phyloP scores from a whole-genome alignment of 2,113 vertebrate species.

The Stomatorhinus ivindoensis region DNA sequence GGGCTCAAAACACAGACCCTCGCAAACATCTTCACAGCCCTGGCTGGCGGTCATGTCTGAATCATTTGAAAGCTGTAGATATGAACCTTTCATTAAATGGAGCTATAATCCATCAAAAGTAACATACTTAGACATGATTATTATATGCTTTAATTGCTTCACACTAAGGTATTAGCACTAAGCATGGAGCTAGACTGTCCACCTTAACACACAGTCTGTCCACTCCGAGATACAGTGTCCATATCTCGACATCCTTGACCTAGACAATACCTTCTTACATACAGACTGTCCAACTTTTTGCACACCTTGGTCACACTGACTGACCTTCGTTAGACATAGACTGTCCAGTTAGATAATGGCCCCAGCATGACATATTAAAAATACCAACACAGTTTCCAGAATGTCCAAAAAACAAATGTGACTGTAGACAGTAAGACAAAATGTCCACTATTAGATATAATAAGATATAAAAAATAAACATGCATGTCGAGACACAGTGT shows the following conservation, averaged over 20 bases:
- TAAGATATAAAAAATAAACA: background rate
- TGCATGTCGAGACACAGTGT: background rate
- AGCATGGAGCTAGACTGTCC: background rate
- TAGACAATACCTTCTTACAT: background rate
- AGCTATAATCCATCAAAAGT: conserved; percentile 35
- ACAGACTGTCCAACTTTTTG: background rate
- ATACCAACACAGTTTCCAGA: background rate
- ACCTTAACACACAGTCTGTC: background rate
- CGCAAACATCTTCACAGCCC: background rate
- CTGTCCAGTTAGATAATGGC: background rate
- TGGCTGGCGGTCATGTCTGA: background rate
- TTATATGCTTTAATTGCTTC: background rate
- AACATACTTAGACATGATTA: background rate
- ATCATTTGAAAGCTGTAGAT: conserved; percentile 4
- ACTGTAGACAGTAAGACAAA: background rate
- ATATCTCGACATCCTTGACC: background rate
- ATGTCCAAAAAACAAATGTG: background rate
- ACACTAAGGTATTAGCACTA: background rate
- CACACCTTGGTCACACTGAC: background rate
- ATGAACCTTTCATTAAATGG: conserved; percentile 36
- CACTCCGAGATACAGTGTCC: background rate
- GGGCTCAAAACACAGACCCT: background rate
- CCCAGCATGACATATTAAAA: background rate
- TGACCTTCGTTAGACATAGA: background rate
- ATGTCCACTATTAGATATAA: background rate